A percentile compares a stretch with the other conserved stretches of the same genome.
phyloP scores from a whole-genome alignment of 1,140 invertebrate species.

The Stegodyphus mimosarum region DNA sequence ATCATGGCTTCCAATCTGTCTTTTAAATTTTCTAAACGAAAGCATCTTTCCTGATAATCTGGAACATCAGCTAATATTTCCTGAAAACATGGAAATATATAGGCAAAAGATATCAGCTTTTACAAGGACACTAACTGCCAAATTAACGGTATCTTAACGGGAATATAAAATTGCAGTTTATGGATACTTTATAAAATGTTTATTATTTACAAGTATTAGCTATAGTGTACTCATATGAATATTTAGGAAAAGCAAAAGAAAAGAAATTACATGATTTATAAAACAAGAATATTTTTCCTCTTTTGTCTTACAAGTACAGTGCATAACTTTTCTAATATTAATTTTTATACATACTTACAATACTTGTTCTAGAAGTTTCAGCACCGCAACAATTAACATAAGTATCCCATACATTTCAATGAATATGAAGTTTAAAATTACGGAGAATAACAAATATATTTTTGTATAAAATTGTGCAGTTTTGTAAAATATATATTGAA shows the following conservation, averaged over 20 bases:
- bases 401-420: too few relatives aligned
- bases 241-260: not conserved
- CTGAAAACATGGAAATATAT: conserved; percentile 62
- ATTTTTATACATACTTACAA: too few relatives aligned
- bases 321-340: too few relatives aligned
- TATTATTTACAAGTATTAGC: not conserved
- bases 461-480: too few relatives aligned
- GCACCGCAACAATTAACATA: too few relatives aligned
- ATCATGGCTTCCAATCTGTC: conserved; percentile 89
- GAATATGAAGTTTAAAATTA: too few relatives aligned
- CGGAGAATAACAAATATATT: too few relatives aligned
- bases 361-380: too few relatives aligned
- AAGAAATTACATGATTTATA: not conserved
- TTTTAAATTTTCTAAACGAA: conserved; percentile 88
- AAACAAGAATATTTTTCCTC: too few relatives aligned
- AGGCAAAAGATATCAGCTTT: not conserved
- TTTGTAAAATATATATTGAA: too few relatives aligned
- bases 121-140: not conserved
- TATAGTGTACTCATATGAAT: not conserved
- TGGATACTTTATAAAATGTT: not conserved
- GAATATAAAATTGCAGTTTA: not conserved
- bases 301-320: too few relatives aligned
- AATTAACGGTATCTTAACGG: not conserved
- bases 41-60: conserved; percentile 84
- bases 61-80: conserved; percentile 83